Evolutionary conservation across 2,113 vertebrate genomes (phyloP), one percentile per base, ranked within the genome.

Genomic region (Chionodraco myersi): DNA sequence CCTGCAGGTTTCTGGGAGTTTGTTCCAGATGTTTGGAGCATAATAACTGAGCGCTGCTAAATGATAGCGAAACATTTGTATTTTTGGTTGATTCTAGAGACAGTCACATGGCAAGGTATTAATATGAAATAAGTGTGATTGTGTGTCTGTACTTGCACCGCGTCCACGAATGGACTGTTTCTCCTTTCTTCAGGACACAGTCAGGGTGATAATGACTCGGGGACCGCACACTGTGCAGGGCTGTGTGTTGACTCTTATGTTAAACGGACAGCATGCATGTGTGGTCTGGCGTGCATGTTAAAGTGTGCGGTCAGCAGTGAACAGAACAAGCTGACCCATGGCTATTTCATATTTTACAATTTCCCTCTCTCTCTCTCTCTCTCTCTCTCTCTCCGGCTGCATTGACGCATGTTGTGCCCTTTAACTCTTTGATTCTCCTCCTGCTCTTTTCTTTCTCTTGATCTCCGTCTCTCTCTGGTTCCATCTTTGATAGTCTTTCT

Each of bases 271-370:
- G 0, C 5, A 11, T 53, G 34, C 36, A 75, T 8, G 14, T 58
- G 61, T 65, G 23, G 64, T n/a, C 34, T 61, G 63, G 72, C n/a
- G 64, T 73, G 68, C 16, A 2, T 57, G 0, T 76, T 57, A 83
- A 56, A 69, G 41, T 82, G 78, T 72, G 15, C 26, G 60, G 82
- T 91, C 82, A 92, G 88, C 82, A 88, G 68, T 72, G 67, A 72
- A 69, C 54, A 30, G 13, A 67, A 26, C 2, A 77, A 45, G 78
- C 92, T 89, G 86, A 92, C 82, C 82, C 78, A 80, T 70, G 36
- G 72, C 78, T 78, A 7, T 82, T 82, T 85, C 54, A 58, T 61
- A 66, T 89, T 90, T 88, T 75, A 72, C 14, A 75, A 48, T 75
- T 70, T 63, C 65, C 80, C 68, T 75, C 21, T 52, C 48, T 36